Evolutionary conservation across 2,888 invertebrate species (phyloP).

Genomic region (Steromphala cineraria): DNA sequence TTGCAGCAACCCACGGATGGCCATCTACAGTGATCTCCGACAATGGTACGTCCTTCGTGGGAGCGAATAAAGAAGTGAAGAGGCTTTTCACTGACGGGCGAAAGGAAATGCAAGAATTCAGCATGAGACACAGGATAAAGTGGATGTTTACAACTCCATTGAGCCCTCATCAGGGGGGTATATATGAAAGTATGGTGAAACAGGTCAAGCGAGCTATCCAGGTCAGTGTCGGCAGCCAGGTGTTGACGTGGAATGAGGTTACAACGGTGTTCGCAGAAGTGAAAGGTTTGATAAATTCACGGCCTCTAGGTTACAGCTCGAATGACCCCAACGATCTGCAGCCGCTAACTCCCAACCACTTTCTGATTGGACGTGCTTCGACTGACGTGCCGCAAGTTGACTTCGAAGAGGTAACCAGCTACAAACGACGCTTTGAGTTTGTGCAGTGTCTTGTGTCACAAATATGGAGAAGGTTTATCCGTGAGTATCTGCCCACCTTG

Average conservation of each 20-base stretch:
- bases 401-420: slow-evolving; percentile 1
- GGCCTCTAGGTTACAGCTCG: slow-evolving; percentile 22
- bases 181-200: too few species aligned
- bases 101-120: too few species aligned
- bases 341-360: slow-evolving; percentile 28
- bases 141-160: too few species aligned
- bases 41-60: slow-evolving; percentile 11
- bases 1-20: slow-evolving; percentile 27
- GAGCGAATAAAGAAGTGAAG: neutral
- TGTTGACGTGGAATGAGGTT: too few species aligned
- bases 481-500: slow-evolving; percentile 23
- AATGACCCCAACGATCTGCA: slow-evolving; percentile 17
- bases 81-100: too few species aligned
- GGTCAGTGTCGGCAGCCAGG: too few species aligned
- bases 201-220: too few species aligned
- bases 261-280: neutral
- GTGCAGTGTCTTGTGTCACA: slow-evolving; percentile 15
- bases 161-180: too few species aligned
- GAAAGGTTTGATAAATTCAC: neutral
- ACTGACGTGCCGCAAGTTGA: slow-evolving; percentile 19
- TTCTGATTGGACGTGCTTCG: slow-evolving; percentile 24
- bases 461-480: slow-evolving; percentile 12
- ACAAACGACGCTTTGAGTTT: slow-evolving; percentile 19
- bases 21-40: slow-evolving; percentile 28
- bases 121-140: too few species aligned